Conservation (phyloP, 1,140 invertebrate species). For the Lamellibrachia luymesi region DNA sequence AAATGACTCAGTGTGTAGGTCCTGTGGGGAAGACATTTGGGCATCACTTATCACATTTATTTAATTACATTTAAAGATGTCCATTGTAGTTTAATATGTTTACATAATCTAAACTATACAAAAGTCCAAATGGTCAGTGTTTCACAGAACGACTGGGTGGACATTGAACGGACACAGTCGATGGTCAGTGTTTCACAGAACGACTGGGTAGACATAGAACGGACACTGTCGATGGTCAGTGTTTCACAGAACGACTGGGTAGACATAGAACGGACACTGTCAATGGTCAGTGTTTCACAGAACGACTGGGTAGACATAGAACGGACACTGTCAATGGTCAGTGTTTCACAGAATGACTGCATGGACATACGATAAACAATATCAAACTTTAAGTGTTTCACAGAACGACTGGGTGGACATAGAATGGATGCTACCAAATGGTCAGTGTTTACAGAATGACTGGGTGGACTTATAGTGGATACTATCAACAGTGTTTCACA, state of each 20-base stretch:
- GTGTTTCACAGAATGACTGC: neutral
- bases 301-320: too few relatives aligned
- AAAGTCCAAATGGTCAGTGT: neutral
- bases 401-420: too few relatives aligned
- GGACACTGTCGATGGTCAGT: neutral
- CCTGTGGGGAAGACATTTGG: neutral
- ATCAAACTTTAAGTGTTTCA: neutral
- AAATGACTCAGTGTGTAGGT: neutral
- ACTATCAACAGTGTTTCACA: too few relatives aligned
- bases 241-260: neutral
- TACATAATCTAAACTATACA: too few relatives aligned
- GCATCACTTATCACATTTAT: too few relatives aligned
- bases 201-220: too few relatives aligned
- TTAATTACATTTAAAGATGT: too few relatives aligned
- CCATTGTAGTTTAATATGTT: too few relatives aligned
- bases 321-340: neutral
- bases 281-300: too few relatives aligned
- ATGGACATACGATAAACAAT: neutral
- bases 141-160: neutral
- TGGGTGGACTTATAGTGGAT: too few relatives aligned
- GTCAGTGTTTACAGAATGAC: neutral
- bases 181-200: neutral
- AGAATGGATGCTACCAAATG: neutral
- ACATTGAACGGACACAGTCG: neutral
- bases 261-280: too few relatives aligned